Evolutionary conservation across 2,113 vertebrate species (phyloP), one percentile per base, ranked within the genome.

Genomic region (Sula dactylatra): DNA sequence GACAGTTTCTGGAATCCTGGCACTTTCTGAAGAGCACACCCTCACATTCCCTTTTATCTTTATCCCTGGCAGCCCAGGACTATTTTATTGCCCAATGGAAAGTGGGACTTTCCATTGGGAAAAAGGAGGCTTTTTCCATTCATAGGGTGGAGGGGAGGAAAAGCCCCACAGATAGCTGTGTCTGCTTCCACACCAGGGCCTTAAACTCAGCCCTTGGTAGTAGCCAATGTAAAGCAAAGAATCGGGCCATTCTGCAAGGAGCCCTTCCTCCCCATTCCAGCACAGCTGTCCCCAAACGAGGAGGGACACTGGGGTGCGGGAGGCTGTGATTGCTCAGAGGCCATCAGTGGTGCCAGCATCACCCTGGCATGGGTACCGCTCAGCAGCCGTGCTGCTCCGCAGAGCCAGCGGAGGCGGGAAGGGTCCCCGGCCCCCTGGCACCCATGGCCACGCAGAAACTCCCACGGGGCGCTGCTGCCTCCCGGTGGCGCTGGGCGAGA

Each of bases 401-500:
- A 21, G 62, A 49, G 40, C 10, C 84, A 11, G 86, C 3, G 21
- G 4, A 54, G 79, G 76, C 62, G 59, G 42, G 45, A 21, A 16
- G 22, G 19, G 10, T 12, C 15, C 21, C 29, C 59, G 27, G 44
- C 9, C 26, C 26, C 26, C 26, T 8, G 54, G 17, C 62, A 38
- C 67, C 26, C 44, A 11, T 5, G 21, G 56, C 49, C 45, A 40
- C 82, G 31, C 42, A 6, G 58, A 49, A 42, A 4, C 36, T 62
- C 40, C 67, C 79, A 7, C 36, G 36, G 72, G 73, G 55, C 31
- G 73, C 91, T 95, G 97, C 91, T 96, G 97, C 94, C 95, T 21
- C 24, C 95, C 26, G 45, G 62, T 82, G 97, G 77, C 82, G 5
- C 31, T 0, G 65, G 21, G 10, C 2, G 29, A 25, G 61, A 58